Conservation (phyloP, 2,797 vertebrate species). For the Pipistrellus pygmaeus region DNA sequence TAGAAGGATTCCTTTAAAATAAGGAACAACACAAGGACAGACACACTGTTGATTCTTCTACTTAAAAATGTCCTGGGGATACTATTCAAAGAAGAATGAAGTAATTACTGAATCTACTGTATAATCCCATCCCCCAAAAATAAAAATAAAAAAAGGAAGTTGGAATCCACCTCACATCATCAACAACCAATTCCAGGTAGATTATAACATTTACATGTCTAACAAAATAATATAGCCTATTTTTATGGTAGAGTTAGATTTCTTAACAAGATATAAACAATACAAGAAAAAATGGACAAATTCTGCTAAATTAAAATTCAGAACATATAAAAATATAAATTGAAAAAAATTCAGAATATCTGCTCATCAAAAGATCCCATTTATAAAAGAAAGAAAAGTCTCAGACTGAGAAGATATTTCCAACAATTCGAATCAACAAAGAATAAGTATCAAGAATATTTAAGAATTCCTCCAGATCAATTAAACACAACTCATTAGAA, state of each 20-base stretch:
- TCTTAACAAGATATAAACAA: not conserved
- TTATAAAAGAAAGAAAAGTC: not conserved
- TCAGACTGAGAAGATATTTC: constrained; percentile 28
- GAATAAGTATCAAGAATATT: not conserved
- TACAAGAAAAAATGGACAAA: not conserved
- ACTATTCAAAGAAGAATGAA: not conserved
- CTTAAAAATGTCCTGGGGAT: not conserved
- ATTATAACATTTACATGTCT: not conserved
- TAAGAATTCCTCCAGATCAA: constrained; percentile 40
- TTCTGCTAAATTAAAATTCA: constrained; percentile 47
- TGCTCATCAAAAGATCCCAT: constrained; percentile 6
- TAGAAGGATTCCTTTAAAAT: not conserved
- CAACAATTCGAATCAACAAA: constrained; percentile 36
- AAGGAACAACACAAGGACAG: constrained; percentile 17
- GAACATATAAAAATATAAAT: constrained; percentile 7
- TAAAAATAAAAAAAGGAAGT: not conserved
- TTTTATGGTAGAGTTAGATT: not conserved
- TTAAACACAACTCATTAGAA: constrained; percentile 7
- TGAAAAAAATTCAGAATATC: constrained; percentile 4
- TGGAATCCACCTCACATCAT: not conserved
- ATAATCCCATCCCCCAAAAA: not conserved
- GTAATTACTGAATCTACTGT: not conserved
- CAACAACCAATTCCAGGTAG: constrained; percentile 1
- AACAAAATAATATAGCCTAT: not conserved
- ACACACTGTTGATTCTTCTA: not conserved